Evolutionary conservation across 2,888 invertebrate species (phyloP), one percentile per base, ranked within the genome.

Genomic region (Protophormia terraenovae): DNA sequence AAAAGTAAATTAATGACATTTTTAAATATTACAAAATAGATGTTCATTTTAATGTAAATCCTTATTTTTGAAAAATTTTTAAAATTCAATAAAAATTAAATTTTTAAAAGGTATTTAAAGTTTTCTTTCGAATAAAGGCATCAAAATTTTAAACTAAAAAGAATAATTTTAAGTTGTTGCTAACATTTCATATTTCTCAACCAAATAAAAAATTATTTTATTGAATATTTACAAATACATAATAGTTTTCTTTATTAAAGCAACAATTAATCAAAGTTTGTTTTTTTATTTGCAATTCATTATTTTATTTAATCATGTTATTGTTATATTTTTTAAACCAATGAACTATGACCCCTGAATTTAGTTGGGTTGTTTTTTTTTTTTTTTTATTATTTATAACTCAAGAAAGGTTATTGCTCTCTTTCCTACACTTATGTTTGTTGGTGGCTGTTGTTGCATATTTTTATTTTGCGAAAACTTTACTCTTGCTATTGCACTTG

Each of bases 301-400:
- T 38, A 6, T 55, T 55, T 10, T 6, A 53, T 12, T 14, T 53
- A 0, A 1, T 55, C n/a, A n/a, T 60, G 16, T 19, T 60, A 19
- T 24, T 78, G 19, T 47, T 69, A 50, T 27, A 67, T 45, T 55
- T 27, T 69, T 53, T 76, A 60, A 73, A 82, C 82, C 85, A 85
- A 85, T 85, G 85, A 85, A 85, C 85, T 85, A 85, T 85, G 69
- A 85, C 85, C 85, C 76, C 80, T 27, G 69, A 29, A 27, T 35
- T 19, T 19, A 73, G 60, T 66, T 71, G 12, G n/a, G n/a, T n/a
- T 4, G 16, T 3, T n/a, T 47, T 60, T 24, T 53, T 66, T 38
- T 29, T 35, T 12, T 24, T 73, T 35, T 32, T 38, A 45, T 72
- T 75, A 41, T 64, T 71, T 64, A 19, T 38, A 58, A 45, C 8